phyloP scores from a whole-genome alignment of 2,113 vertebrate species.

The Oxygymnocypris stewartii region DNA sequence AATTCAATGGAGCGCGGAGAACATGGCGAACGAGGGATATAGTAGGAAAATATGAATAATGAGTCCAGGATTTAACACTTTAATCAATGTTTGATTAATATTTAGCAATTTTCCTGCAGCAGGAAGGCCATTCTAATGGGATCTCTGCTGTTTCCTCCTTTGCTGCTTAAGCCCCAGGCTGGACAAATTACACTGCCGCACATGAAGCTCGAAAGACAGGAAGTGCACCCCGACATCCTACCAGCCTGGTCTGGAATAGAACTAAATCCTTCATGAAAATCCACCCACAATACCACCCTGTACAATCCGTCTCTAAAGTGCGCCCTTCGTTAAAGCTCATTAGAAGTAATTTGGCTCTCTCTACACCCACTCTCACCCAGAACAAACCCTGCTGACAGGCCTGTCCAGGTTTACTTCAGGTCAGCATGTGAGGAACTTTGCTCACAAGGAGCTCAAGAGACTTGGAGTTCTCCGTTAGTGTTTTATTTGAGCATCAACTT shows the following conservation, averaged over 20 bases:
- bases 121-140: slow-evolving; percentile 68
- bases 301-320: background rate
- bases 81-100: slow-evolving; percentile 82
- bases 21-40: slow-evolving; percentile 17
- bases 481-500: background rate
- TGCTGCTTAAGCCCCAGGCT: slow-evolving; percentile 71
- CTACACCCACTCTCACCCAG: slow-evolving; percentile 7
- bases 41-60: slow-evolving; percentile 68
- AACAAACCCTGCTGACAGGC: slow-evolving; percentile 31
- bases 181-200: slow-evolving; percentile 63
- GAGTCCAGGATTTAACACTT: slow-evolving; percentile 67
- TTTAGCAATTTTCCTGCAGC: slow-evolving; percentile 69
- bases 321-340: slow-evolving; percentile 11
- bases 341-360: background rate
- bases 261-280: slow-evolving; percentile 13
- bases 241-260: slow-evolving; percentile 21
- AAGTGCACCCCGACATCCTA: slow-evolving; percentile 8
- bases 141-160: slow-evolving; percentile 64
- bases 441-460: background rate
- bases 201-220: slow-evolving; percentile 26
- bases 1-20: slow-evolving; percentile 40
- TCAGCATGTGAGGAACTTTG: background rate
- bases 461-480: background rate
- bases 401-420: slow-evolving; percentile 1
- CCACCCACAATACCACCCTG: slow-evolving; percentile 5